Conservation (phyloP, 2,113 vertebrate species). For the Labrus mixtus region DNA sequence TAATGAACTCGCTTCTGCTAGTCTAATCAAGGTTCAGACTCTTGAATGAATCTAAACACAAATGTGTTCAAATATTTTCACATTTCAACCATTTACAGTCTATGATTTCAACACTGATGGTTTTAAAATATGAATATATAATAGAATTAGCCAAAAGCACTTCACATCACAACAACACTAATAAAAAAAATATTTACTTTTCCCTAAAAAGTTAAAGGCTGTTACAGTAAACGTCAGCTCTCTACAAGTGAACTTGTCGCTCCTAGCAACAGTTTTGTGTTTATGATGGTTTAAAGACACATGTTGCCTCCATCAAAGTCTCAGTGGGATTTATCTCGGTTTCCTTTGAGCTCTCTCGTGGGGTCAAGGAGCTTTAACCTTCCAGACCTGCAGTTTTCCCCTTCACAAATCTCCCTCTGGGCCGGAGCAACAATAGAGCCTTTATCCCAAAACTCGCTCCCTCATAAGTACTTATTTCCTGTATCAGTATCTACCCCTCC, state of each 20-base stretch:
- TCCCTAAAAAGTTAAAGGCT: no score
- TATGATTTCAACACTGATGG: no score
- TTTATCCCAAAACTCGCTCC: conserved; percentile 52
- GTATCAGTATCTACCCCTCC: conserved; percentile 19
- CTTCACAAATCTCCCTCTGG: conserved; percentile 19
- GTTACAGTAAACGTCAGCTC: no score
- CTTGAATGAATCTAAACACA: no score
- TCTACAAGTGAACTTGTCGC: not conserved
- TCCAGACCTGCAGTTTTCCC: conserved; percentile 30
- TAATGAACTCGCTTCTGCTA: no score
- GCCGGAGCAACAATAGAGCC: conserved; percentile 53
- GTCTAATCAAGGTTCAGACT: no score
- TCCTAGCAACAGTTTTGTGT: not conserved
- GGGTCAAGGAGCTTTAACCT: conserved; percentile 37
- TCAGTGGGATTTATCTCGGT: not conserved
- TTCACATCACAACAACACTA: no score
- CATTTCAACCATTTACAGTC: no score
- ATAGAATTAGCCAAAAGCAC: no score
- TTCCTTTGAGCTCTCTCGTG: conserved; percentile 24
- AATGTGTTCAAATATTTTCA: no score
- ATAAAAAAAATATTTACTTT: no score
- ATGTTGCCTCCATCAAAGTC: conserved; percentile 17
- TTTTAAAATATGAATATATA: no score
- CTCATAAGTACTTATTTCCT: conserved; percentile 54
- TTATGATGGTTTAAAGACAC: not conserved